A percentile compares a stretch with the other conserved stretches of the same genome.
These are phyloP conservation scores for Drosophila nigrodunni DNA, from an alignment of 1,140 invertebrate genomes.

Conservation along the genomic window DNA sequence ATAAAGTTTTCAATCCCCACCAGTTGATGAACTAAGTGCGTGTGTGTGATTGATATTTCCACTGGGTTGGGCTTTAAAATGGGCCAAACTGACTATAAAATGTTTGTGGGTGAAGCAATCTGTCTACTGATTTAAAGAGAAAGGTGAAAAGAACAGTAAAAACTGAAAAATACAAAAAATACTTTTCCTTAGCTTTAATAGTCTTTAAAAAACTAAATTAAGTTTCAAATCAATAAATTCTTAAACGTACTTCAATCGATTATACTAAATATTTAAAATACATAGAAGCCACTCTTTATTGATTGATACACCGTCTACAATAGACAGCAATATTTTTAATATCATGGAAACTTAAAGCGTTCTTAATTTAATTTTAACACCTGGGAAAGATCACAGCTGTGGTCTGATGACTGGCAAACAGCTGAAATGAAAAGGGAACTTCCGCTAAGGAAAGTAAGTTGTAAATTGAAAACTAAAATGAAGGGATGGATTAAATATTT, in stretches of 20 bases:
- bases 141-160: too few species aligned
- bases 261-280: too few species aligned
- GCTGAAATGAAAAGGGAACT: background rate
- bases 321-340: background rate
- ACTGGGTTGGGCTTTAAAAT: constrained; percentile 33
- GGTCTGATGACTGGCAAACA: background rate
- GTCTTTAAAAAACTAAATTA: too few species aligned
- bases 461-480: constrained; percentile 25
- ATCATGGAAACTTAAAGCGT: constrained; percentile 15
- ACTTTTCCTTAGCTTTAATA: too few species aligned
- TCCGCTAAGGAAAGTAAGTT: constrained; percentile 16
- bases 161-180: too few species aligned
- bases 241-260: too few species aligned
- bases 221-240: too few species aligned
- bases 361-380: constrained; percentile 12
- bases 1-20: background rate
- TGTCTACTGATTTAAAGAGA: too few species aligned
- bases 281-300: background rate
- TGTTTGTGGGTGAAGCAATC: too few species aligned
- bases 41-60: constrained; percentile 33
- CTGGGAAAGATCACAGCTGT: constrained; percentile 58
- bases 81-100: constrained; percentile 17
- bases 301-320: background rate
- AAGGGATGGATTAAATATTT: constrained; percentile 46
- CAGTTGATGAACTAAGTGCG: constrained; percentile 26